Conservation (phyloP, 1,140 invertebrate species). For the Propsilocerus akamusi region DNA sequence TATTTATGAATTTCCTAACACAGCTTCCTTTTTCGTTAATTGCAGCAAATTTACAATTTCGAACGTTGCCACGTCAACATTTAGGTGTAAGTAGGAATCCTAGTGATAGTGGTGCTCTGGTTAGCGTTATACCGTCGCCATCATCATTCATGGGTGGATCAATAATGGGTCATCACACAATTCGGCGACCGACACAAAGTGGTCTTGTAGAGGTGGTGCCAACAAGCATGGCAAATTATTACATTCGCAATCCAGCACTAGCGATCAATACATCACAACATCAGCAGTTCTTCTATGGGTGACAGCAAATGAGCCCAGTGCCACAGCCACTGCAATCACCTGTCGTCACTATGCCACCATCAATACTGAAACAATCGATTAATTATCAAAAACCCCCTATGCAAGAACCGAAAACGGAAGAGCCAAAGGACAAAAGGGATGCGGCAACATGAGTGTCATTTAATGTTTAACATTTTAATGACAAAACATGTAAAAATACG, state of each 20-base stretch:
- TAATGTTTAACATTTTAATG: no score
- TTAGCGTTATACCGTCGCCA: background rate
- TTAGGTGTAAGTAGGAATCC: background rate
- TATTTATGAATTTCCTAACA: background rate
- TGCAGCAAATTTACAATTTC: slow-evolving; percentile 1
- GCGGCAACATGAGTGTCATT: slow-evolving; percentile 1
- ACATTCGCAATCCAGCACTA: background rate
- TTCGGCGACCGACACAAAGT: background rate
- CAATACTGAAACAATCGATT: background rate
- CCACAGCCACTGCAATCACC: background rate
- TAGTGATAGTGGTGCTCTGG: background rate
- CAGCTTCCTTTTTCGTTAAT: background rate
- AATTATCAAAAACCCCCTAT: background rate
- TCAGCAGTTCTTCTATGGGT: background rate
- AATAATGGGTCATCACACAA: background rate
- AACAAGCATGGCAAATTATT: background rate
- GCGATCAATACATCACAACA: background rate
- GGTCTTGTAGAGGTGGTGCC: background rate
- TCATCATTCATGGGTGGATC: background rate
- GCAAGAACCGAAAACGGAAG: background rate
- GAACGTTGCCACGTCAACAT: background rate
- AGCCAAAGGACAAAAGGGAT: background rate
- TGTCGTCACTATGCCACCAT: background rate
- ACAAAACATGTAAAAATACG: no score
- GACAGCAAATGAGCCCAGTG: background rate